Evolutionary conservation across 2,113 vertebrate genomes (phyloP), one percentile per base, ranked within the genome.

Genomic region (Pachycephala philippinensis): DNA sequence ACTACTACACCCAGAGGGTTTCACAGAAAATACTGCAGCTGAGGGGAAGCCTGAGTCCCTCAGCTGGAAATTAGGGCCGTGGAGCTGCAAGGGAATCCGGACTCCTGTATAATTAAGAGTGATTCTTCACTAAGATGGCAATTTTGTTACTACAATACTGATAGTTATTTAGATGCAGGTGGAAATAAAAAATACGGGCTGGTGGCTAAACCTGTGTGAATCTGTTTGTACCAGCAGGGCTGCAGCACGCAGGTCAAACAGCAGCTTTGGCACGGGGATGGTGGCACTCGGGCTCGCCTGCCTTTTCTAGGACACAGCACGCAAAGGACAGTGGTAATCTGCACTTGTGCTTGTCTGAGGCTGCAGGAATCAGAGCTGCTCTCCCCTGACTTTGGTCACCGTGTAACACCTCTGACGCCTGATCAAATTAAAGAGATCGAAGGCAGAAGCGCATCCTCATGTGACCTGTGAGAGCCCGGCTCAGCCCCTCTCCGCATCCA

Each of bases 1-100:
- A 16, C 45, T 76, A 15, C 63, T 79, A 21, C 64, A 74, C 68
- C 72, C 86, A 31, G 72, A 84, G 63, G 85, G 90, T 26, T 97
- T 68, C 63, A 27, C 37, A 40, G 86, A 65, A 83, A 89, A 76
- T 52, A 37, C 60, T 50, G 78, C 59, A 52, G 77, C 76, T 31
- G 10, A 3, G 60, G 65, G 66, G 31, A 57, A 42, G 47, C 7
- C 50, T 24, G 59, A 20, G 44, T 64, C 39, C 89, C 63, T n/a
- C 71, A 12, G 50, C 20, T 37, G 33, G 59, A 89, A 79, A 74
- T 64, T 6, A 47, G 42, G 63, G 87, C 82, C 22, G 9, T 9
- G 28, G 66, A 83, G 47, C 69, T 90, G 80, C 76, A 64, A 45
- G 68, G 30, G 39, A 83, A 79, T 39, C 71, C 2, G 1, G 13